phyloP scores from a whole-genome alignment of 2,797 vertebrate genomes.

The Tolypeutes matacus region DNA sequence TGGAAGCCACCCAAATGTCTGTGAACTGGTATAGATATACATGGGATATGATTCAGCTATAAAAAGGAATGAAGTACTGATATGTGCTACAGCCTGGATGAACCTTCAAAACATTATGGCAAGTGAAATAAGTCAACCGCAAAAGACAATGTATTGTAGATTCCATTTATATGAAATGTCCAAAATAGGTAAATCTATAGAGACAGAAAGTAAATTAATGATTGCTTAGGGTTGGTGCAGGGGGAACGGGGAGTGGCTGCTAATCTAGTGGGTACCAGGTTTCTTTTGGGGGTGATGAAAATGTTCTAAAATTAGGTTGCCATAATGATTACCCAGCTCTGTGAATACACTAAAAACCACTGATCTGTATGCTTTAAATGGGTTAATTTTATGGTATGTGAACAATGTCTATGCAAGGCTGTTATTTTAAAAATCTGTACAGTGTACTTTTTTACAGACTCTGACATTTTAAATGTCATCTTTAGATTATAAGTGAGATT shows the following conservation, averaged over 20 bases:
- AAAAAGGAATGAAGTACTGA: neutral
- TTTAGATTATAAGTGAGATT: slow-evolving; percentile 20
- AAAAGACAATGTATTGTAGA: neutral
- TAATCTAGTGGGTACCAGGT: neutral
- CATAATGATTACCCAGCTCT: neutral
- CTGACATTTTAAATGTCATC: neutral
- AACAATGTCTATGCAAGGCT: neutral
- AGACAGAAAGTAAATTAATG: neutral
- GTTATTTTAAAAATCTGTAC: neutral
- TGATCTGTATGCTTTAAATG: neutral
- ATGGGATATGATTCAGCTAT: neutral
- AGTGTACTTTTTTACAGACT: neutral
- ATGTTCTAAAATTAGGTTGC: neutral
- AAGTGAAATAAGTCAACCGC: neutral
- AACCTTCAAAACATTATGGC: neutral
- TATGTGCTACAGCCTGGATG: rapidly evolving
- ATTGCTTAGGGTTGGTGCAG: neutral
- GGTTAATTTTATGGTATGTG: neutral
- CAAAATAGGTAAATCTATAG: neutral
- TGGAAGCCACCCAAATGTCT: neutral
- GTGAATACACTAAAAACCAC: neutral
- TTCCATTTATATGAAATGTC: neutral
- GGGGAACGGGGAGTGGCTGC: neutral
- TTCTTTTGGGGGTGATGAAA: neutral
- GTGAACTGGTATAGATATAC: rapidly evolving